Evolutionary conservation across 2,113 vertebrate species (phyloP).

Genomic region (Phocoena sinus): DNA sequence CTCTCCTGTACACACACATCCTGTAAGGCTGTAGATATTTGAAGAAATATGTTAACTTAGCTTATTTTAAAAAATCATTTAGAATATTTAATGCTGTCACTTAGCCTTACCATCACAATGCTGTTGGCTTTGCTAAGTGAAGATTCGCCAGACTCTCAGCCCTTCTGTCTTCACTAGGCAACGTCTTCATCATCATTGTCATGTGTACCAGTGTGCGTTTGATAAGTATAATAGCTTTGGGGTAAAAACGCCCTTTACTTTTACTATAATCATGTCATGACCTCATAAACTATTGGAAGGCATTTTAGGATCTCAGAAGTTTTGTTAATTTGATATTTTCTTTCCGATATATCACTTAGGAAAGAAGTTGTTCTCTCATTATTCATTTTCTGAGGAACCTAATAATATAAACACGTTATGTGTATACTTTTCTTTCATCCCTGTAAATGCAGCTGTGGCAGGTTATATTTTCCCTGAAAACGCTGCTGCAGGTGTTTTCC

Average conservation of each 20-base stretch:
- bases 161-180: slow-evolving; percentile 44
- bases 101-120: slow-evolving; percentile 60
- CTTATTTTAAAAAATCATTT: slow-evolving; percentile 53
- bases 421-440: background rate
- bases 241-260: slow-evolving; percentile 54
- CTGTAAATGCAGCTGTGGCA: background rate
- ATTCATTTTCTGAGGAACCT: background rate
- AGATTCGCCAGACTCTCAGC: slow-evolving; percentile 32
- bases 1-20: background rate
- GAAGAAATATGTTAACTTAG: background rate
- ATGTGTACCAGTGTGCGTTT: background rate
- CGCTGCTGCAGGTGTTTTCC: background rate
- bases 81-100: slow-evolving; percentile 63
- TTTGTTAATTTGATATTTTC: background rate
- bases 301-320: background rate
- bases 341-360: background rate
- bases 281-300: background rate
- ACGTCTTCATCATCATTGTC: slow-evolving; percentile 34
- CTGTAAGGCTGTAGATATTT: background rate
- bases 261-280: background rate
- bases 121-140: slow-evolving; percentile 21
- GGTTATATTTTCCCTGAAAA: background rate
- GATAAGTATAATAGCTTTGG: slow-evolving; percentile 47
- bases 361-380: background rate
- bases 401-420: background rate